Percentiles rank a stretch among this genome's conserved stretches.
Evolutionary conservation across 2,797 vertebrate species (phyloP).

Genomic region (Rhinatrema bivittatum): DNA sequence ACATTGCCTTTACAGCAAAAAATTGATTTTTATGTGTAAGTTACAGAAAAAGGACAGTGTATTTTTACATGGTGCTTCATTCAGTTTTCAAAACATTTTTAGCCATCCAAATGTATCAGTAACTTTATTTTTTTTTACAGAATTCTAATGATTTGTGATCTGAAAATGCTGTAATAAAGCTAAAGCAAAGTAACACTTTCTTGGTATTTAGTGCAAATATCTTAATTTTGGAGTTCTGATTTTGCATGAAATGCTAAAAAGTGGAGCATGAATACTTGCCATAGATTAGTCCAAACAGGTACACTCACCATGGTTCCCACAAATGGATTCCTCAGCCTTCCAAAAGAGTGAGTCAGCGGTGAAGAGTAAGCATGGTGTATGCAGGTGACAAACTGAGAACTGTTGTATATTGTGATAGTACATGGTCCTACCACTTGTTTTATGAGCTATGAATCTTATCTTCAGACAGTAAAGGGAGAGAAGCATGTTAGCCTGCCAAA

Average conservation of each 20-base stretch:
- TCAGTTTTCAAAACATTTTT: slow-evolving; percentile 36
- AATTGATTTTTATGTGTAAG: slow-evolving; percentile 31
- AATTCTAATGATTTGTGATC: slow-evolving; percentile 31
- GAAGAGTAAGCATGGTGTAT: too few relatives aligned
- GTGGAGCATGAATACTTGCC: slow-evolving; percentile 22
- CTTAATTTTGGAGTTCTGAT: slow-evolving; percentile 26
- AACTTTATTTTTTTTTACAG: slow-evolving; percentile 21
- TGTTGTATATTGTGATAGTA: too few relatives aligned
- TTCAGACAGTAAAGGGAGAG: too few relatives aligned
- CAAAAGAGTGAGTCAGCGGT: too few relatives aligned
- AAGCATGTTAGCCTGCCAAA: too few relatives aligned
- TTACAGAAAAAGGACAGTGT: slow-evolving; percentile 11
- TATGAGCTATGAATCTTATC: too few relatives aligned
- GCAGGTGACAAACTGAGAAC: too few relatives aligned
- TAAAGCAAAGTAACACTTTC: slow-evolving; percentile 54
- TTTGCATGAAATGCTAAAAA: slow-evolving; percentile 42
- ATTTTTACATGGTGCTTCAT: slow-evolving; percentile 46
- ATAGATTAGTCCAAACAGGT: slow-evolving; percentile 32
- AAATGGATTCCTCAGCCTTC: too few relatives aligned
- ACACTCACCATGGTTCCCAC: slow-evolving; percentile 6
- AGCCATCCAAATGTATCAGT: slow-evolving; percentile 25
- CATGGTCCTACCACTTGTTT: too few relatives aligned
- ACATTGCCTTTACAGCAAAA: slow-evolving; percentile 46
- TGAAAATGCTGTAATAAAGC: slow-evolving; percentile 41
- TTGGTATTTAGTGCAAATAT: slow-evolving; percentile 60